Base-by-base conservation (phyloP, 2,113 vertebrate genomes). In the Megaleporinus macrocephalus region DNA sequence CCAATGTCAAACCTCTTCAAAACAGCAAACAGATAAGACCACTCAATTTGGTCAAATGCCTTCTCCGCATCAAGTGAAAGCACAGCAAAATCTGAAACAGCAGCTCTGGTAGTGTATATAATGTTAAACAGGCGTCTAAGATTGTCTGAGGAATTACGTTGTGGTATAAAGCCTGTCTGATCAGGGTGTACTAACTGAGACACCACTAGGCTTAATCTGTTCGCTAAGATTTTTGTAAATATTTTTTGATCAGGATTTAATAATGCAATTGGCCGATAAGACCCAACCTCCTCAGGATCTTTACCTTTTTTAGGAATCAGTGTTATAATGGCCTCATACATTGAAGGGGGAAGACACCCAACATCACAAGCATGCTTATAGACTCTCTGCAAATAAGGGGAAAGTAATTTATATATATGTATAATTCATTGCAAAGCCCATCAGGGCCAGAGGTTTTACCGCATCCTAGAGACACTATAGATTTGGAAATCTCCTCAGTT, bases 101-200 rank as follows among this genome's bases (percentile, higher is more conserved):
- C 24, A 4, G 36, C 3, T 22, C 76, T 68, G 14, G 41, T 33
- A 55, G 15, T 53, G 29, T 69, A 47, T 26, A 78, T 78, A 4
- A 68, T 78, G 22, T 78, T 69, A n/a, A 78, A 68, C 10, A 69
- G n/a, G 14, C 13, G 16, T 51, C 76, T 66, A 22, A 70, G 16
- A 30, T 70, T 70, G 68, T 70, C 20, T 41, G 41, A 70, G 18
- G 68, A 70, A n/a, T 78, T 78, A 6, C 47, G 10, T 20, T 78
- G 53, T 78, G 76, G 76, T 15, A 78, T 78, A 22, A 78, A 68
- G 4, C 76, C 76, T 0, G 24, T 78, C 66, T 78, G 76, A 22
- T 78, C 62, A 22, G 24, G 76, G 26, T 78, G 61, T 26, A 68
- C 47, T 18, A 68, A n/a, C 18, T 68, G 66, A 29, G 16, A 41